Percentiles rank a stretch among this genome's conserved stretches.
These are phyloP conservation scores for Calyptomena viridis DNA, from an alignment of 2,113 vertebrate species.

Conservation along the genomic window DNA sequence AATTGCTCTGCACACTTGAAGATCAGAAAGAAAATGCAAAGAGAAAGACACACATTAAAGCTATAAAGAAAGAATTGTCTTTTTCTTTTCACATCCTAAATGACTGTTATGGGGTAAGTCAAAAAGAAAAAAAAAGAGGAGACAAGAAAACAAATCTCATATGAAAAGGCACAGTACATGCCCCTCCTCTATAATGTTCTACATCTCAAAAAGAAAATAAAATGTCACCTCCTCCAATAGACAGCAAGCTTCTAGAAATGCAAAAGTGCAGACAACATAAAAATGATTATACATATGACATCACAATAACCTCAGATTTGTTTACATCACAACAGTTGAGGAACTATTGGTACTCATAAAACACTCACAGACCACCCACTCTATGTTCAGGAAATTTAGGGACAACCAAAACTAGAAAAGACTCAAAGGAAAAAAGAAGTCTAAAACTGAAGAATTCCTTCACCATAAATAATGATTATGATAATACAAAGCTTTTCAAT, in stretches of 20 bases:
- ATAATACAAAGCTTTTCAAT: neutral
- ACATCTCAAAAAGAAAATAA: neutral
- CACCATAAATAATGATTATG: neutral
- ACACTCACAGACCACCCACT: neutral
- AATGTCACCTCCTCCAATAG: neutral
- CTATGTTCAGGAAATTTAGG: neutral
- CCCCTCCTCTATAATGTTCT: neutral
- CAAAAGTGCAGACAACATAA: neutral
- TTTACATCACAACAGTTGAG: neutral
- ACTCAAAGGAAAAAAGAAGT: neutral
- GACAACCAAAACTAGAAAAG: neutral
- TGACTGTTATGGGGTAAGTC: neutral
- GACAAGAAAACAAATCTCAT: neutral
- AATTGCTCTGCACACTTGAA: neutral
- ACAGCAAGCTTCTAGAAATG: neutral
- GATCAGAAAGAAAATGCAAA: constrained; percentile 11
- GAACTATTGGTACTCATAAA: neutral
- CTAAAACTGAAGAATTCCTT: neutral
- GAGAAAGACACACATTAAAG: neutral
- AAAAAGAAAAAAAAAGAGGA: neutral
- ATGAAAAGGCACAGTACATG: neutral
- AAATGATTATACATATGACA: neutral
- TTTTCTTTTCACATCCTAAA: neutral
- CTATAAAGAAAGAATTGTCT: neutral
- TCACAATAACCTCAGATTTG: neutral